Evolutionary conservation across 2,113 vertebrate genomes (phyloP).

Genomic region (Istiophorus platypterus): DNA sequence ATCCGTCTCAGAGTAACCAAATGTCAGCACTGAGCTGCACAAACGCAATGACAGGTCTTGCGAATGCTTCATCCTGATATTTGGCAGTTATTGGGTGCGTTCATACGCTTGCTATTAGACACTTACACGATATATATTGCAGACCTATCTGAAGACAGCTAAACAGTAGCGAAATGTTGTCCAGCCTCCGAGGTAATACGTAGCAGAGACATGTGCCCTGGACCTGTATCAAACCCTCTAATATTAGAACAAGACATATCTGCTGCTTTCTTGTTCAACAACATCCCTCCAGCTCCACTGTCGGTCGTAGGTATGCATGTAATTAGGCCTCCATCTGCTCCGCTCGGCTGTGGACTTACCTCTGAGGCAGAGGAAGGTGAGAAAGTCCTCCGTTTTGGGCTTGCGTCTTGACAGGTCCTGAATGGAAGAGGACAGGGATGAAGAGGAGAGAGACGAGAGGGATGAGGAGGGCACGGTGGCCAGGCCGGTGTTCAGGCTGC

Average conservation of each 20-base stretch:
- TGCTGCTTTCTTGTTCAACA: slow-evolving; percentile 35
- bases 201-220: neutral
- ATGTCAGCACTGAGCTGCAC: neutral
- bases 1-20: neutral
- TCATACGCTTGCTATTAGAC: neutral
- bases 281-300: neutral
- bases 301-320: slow-evolving; percentile 8
- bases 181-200: slow-evolving; percentile 19
- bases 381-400: slow-evolving; percentile 99
- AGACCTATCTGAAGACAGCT: slow-evolving; percentile 8
- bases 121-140: slow-evolving; percentile 3
- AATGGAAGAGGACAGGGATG: slow-evolving; percentile 90
- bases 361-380: slow-evolving; percentile 99
- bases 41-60: neutral
- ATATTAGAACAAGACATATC: neutral
- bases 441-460: slow-evolving; percentile 83
- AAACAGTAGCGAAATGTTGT: slow-evolving; percentile 26
- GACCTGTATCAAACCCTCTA: neutral
- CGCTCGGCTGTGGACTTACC: slow-evolving; percentile 81
- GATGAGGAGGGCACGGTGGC: slow-evolving; percentile 76
- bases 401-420: slow-evolving; percentile 98
- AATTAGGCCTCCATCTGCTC: slow-evolving; percentile 41
- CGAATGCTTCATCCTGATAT: slow-evolving; percentile 7
- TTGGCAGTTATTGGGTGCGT: slow-evolving; percentile 3
- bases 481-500: slow-evolving; percentile 83